Percentiles rank a stretch among this genome's conserved stretches.
Conservation (phyloP, 2,113 vertebrate species). For the Cephalopholis sonnerati region DNA sequence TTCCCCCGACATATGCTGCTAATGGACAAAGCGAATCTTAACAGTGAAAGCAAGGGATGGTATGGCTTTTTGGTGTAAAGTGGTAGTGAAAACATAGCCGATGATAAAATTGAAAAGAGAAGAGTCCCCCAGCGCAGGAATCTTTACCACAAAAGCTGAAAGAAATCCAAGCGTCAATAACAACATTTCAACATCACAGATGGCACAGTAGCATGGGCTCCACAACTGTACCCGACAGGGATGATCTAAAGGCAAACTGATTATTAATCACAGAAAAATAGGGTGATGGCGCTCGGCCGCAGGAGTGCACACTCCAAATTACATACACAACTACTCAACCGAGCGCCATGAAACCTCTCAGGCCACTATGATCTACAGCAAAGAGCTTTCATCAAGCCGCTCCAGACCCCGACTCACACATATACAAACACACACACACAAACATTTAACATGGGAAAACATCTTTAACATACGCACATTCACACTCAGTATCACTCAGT, state of each 20-base stretch:
- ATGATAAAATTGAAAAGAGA: constrained; percentile 51
- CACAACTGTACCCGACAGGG: constrained; percentile 52
- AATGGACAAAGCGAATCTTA: constrained; percentile 31
- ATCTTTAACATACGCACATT: background rate
- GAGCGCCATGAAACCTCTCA: constrained; percentile 78
- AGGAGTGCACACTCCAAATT: constrained; percentile 35
- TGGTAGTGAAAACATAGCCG: constrained; percentile 28
- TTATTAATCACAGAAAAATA: constrained; percentile 70
- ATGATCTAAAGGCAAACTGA: constrained; percentile 72
- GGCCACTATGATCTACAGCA: constrained; percentile 75
- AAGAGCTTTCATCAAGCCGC: constrained; percentile 82
- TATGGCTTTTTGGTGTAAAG: constrained; percentile 12
- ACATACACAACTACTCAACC: constrained; percentile 52
- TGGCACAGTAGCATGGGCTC: constrained; percentile 53
- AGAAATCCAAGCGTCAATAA: constrained; percentile 69
- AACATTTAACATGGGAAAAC: background rate
- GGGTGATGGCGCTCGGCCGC: constrained; percentile 77
- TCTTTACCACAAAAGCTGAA: constrained; percentile 73
- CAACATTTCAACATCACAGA: constrained; percentile 44
- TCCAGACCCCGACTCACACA: constrained; percentile 66
- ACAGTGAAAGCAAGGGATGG: background rate
- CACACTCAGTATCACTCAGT: background rate
- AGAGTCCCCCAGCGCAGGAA: constrained; percentile 68
- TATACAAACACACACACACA: constrained; percentile 56
- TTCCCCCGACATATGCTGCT: constrained; percentile 27